Conservation (phyloP, 2,888 invertebrate species). For the Crioceris asparagi region DNA sequence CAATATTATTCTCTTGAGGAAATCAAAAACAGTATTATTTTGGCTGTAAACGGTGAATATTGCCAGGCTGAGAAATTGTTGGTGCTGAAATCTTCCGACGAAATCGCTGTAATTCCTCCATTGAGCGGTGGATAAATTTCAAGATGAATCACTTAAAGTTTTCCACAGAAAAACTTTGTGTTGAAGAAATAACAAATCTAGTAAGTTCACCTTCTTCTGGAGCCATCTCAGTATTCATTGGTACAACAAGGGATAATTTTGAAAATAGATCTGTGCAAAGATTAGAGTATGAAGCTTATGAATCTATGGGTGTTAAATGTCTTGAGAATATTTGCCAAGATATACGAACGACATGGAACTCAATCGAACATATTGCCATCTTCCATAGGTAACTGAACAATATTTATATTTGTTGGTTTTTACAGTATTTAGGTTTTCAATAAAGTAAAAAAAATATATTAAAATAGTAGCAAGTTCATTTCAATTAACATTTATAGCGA, state of each 20-base stretch:
- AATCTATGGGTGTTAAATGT: constrained; percentile 79
- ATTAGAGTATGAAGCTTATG: constrained; percentile 89
- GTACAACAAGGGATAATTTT: constrained; percentile 78
- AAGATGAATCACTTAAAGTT: constrained; percentile 62
- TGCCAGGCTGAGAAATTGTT: constrained; percentile 43
- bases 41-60: constrained; percentile 79
- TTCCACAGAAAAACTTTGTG: constrained; percentile 52
- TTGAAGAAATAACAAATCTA: constrained; percentile 54
- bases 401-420: not conserved
- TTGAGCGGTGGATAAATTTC: constrained; percentile 70
- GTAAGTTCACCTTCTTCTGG: constrained; percentile 68
- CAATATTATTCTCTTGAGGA: constrained; percentile 51
- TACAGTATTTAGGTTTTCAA: too few species aligned
- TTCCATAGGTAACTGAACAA: constrained; percentile 56
- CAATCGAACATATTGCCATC: constrained; percentile 71
- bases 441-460: not conserved
- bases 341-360: constrained; percentile 61
- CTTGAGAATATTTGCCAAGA: constrained; percentile 67
- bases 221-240: constrained; percentile 81
- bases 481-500: not conserved
- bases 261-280: constrained; percentile 73
- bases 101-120: constrained; percentile 87
- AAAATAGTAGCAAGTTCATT: not conserved
- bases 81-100: constrained; percentile 57
- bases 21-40: constrained; percentile 59